Percentiles rank a stretch among this genome's conserved stretches.
Evolutionary conservation across 2,797 vertebrate genomes (phyloP).

Genomic region (Acestrorhynchus altus): DNA sequence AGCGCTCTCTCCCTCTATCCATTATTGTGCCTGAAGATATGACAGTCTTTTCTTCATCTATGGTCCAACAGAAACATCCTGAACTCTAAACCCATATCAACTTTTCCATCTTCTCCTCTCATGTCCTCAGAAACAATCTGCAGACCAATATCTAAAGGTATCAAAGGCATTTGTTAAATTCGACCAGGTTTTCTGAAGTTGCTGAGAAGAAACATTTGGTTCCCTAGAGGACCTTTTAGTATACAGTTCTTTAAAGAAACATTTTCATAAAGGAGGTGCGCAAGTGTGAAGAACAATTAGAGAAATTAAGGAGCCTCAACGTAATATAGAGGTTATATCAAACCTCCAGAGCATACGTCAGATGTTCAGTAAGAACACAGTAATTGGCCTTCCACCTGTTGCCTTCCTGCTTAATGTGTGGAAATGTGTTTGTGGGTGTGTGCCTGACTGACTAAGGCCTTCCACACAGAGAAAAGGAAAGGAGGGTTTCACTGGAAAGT

Average conservation of each 20-base stretch:
- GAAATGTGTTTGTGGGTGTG: not conserved
- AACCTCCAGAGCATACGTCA: not conserved
- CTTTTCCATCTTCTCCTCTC: conserved; percentile 11
- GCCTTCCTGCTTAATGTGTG: not conserved
- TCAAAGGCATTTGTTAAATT: not conserved
- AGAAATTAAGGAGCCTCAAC: too few relatives aligned
- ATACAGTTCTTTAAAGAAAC: too few relatives aligned
- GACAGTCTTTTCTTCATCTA: conserved; percentile 24
- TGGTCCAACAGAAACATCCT: conserved; percentile 25
- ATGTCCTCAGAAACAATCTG: not conserved
- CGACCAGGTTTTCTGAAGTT: too few relatives aligned
- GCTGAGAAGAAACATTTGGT: too few relatives aligned
- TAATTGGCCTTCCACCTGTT: not conserved
- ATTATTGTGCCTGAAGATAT: not conserved
- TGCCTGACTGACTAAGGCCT: conserved; percentile 51
- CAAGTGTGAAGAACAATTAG: too few relatives aligned
- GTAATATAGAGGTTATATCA: too few relatives aligned
- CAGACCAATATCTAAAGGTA: too few relatives aligned
- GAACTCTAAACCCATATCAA: not conserved
- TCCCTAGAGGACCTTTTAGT: too few relatives aligned
- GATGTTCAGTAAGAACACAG: not conserved
- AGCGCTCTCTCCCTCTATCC: not conserved
- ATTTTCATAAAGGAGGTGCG: too few relatives aligned
- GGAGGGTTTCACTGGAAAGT: conserved; percentile 66
- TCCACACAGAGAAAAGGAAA: conserved; percentile 61